phyloP scores from a whole-genome alignment of 1,140 invertebrate genomes.

The Pseudobourletiella spinata region DNA sequence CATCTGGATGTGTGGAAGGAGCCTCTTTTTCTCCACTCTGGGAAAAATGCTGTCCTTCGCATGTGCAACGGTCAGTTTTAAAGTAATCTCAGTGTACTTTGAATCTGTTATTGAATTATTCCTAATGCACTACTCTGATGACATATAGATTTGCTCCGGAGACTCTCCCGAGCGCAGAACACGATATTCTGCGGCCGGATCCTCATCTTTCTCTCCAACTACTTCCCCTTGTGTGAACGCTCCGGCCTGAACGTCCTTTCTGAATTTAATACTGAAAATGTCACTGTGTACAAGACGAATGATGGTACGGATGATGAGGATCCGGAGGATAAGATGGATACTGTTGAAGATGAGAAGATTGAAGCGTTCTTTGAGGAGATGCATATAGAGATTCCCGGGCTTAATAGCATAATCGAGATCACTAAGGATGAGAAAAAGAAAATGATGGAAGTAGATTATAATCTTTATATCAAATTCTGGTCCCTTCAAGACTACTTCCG shows the following conservation, averaged over 20 bases:
- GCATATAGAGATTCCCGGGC: slow-evolving; percentile 27
- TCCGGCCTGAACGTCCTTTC: slow-evolving; percentile 94
- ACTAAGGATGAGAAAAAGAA: slow-evolving; percentile 38
- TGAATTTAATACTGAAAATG: slow-evolving; percentile 95
- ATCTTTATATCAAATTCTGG: slow-evolving; percentile 96
- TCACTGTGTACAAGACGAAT: slow-evolving; percentile 56
- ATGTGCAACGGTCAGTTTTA: slow-evolving; percentile 78
- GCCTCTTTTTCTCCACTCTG: slow-evolving; percentile 80
- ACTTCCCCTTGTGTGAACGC: slow-evolving; percentile 95
- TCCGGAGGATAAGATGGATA: slow-evolving; percentile 50
- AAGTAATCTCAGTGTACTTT: not conserved
- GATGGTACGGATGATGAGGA: slow-evolving; percentile 59
- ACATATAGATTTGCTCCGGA: slow-evolving; percentile 66
- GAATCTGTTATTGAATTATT: not conserved
- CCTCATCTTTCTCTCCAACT: slow-evolving; percentile 90
- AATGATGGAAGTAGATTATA: slow-evolving; percentile 76
- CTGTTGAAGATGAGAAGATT: slow-evolving; percentile 53
- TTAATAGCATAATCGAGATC: slow-evolving; percentile 41
- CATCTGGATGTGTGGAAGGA: slow-evolving; percentile 87
- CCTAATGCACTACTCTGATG: not conserved
- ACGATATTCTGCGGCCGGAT: slow-evolving; percentile 98
- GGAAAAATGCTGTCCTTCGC: slow-evolving; percentile 88
- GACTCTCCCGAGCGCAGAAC: slow-evolving; percentile 88
- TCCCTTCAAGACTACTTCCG: slow-evolving; percentile 91
- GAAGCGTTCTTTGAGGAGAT: slow-evolving; percentile 50